Evolutionary conservation across 2,888 invertebrate species (phyloP).

Genomic region (Stenolophus ochropezus): DNA sequence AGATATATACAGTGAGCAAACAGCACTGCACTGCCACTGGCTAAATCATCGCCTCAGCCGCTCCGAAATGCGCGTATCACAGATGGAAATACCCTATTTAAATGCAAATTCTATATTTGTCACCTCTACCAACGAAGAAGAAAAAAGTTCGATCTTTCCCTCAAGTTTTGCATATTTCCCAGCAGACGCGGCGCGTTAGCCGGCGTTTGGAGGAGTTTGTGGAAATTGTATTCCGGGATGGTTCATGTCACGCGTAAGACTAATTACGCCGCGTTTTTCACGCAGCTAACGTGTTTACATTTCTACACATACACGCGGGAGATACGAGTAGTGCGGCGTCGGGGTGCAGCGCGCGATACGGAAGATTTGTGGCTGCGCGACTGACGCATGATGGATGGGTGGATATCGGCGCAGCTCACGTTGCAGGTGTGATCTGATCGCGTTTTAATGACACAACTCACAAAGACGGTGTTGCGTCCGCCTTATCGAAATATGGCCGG

Average conservation of each 20-base stretch:
- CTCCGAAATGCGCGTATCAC: slow-evolving; percentile 72
- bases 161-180: slow-evolving; percentile 71
- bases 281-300: slow-evolving; percentile 59
- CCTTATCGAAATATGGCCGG: slow-evolving; percentile 57
- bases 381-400: slow-evolving; percentile 86
- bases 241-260: slow-evolving; percentile 63
- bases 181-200: slow-evolving; percentile 66
- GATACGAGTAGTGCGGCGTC: not conserved
- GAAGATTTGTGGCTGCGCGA: slow-evolving; percentile 53
- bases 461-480: slow-evolving; percentile 49
- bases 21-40: slow-evolving; percentile 10
- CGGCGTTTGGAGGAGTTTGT: slow-evolving; percentile 61
- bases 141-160: slow-evolving; percentile 73
- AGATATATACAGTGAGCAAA: slow-evolving; percentile 29
- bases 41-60: slow-evolving; percentile 15
- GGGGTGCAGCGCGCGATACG: slow-evolving; percentile 39
- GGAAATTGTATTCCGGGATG: slow-evolving; percentile 66
- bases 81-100: slow-evolving; percentile 81
- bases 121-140: slow-evolving; percentile 71
- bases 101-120: slow-evolving; percentile 82
- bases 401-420: slow-evolving; percentile 75
- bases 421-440: slow-evolving; percentile 51
- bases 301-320: slow-evolving; percentile 3
- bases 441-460: slow-evolving; percentile 38
- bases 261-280: slow-evolving; percentile 69